Evolutionary conservation across 2,888 invertebrate genomes (phyloP).

Genomic region (Lissocephala sabroskyi): DNA sequence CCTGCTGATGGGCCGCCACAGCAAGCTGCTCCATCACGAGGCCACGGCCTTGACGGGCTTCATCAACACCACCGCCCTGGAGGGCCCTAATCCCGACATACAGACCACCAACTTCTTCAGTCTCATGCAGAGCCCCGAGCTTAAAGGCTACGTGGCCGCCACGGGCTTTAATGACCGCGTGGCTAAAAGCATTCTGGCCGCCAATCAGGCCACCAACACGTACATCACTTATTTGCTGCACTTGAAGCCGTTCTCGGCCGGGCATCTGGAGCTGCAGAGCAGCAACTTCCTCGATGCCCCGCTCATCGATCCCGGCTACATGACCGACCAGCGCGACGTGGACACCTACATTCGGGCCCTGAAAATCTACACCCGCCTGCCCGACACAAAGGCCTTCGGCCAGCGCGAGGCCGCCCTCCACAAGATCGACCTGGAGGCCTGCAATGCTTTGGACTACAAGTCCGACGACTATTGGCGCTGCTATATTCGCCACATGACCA

Average conservation of each 20-base stretch:
- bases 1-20: slow-evolving; percentile 74
- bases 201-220: slow-evolving; percentile 65
- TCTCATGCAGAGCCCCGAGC: slow-evolving; percentile 70
- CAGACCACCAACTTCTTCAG: slow-evolving; percentile 75
- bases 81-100: slow-evolving; percentile 75
- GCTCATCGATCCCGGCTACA: slow-evolving; percentile 76
- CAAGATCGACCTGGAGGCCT: slow-evolving; percentile 84
- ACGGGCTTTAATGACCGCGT: slow-evolving; percentile 66
- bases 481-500: slow-evolving; percentile 82
- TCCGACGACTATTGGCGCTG: slow-evolving; percentile 92
- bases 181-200: slow-evolving; percentile 62
- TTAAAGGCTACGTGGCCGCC: slow-evolving; percentile 65
- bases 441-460: slow-evolving; percentile 79
- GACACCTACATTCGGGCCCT: slow-evolving; percentile 67
- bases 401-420: slow-evolving; percentile 72
- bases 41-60: slow-evolving; percentile 75
- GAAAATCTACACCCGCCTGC: slow-evolving; percentile 66
- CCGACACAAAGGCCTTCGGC: slow-evolving; percentile 71
- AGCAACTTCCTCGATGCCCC: slow-evolving; percentile 75
- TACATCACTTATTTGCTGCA: slow-evolving; percentile 66
- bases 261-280: slow-evolving; percentile 74
- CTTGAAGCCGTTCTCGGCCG: slow-evolving; percentile 73
- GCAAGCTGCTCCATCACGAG: slow-evolving; percentile 73
- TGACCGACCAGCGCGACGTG: slow-evolving; percentile 74
- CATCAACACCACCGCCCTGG: slow-evolving; percentile 74